Percentiles rank a stretch among this genome's conserved stretches.
phyloP scores from a whole-genome alignment of 2,797 vertebrate species.

The Neosilurus mollespiculum region DNA sequence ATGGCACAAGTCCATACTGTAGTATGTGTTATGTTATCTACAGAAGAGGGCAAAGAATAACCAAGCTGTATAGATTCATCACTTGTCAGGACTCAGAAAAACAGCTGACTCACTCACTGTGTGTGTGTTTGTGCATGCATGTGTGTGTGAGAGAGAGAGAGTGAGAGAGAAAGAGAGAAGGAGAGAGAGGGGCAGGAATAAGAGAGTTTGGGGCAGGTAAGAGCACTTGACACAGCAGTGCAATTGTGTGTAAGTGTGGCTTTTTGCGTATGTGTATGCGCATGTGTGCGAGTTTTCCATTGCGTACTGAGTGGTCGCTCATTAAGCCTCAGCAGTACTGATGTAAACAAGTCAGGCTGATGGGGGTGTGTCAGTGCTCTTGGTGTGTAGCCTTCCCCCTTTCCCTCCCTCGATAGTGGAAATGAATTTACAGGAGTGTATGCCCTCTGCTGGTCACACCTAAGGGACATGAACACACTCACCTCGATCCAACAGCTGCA shows the following conservation, averaged over 20 bases:
- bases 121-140: conserved; percentile 33
- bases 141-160: conserved; percentile 8
- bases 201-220: conserved; percentile 31
- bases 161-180: not conserved
- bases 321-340: conserved; percentile 40
- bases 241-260: conserved; percentile 9
- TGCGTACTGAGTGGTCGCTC: conserved; percentile 40
- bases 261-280: conserved; percentile 12
- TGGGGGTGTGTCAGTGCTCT: conserved; percentile 47
- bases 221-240: conserved; percentile 25
- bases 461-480: conserved; percentile 58
- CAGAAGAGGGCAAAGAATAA: conserved; percentile 36
- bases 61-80: conserved; percentile 27
- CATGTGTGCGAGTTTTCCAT: conserved; percentile 47
- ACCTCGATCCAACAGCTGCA: conserved; percentile 92
- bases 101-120: conserved; percentile 45
- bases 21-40: conserved; percentile 50
- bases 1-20: conserved; percentile 23
- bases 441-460: conserved; percentile 45
- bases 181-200: not conserved
- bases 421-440: conserved; percentile 24
- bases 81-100: conserved; percentile 43
- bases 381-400: conserved; percentile 13
- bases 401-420: not conserved
- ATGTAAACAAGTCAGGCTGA: conserved; percentile 54